Evolutionary conservation across 1,140 invertebrate species (phyloP), one percentile per base, ranked within the genome.

Genomic region (Cydia pomonella): DNA sequence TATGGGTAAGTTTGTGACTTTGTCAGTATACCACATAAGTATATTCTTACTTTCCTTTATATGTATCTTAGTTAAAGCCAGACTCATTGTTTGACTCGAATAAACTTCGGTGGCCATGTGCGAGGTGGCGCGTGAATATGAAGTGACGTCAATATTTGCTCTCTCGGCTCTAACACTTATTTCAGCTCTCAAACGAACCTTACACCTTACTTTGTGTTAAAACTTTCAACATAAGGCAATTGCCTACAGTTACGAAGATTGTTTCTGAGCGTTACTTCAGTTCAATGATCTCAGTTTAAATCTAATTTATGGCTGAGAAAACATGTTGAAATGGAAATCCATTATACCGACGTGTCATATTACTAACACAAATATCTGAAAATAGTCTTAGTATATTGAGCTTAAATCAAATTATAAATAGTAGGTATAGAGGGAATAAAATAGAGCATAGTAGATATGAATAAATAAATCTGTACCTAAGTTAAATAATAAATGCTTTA

Each of bases 121-220:
- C 27, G 16, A 64, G 25, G 63, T n/a, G 12, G 63, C 63, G 25
- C 25, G 23, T 29, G 25, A 64, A 64, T 25, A 64, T 64, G 25
- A 64, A 64, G 16, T 64, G 63, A 64, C 63, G 63, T 64, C 63
- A 64, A 64, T 64, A 64, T 64, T 64, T 64, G 63, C 63, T n/a
- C 13, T 29, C 25, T n/a, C 63, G 9, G 21, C 50, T 53, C 50
- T 59, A 59, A 59, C 53, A 59, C 53, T 59, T 59, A 23, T 59
- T 59, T 59, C 21, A 59, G 53, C 53, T 23, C 53, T 59, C 23
- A 59, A 59, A 59, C 53, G 53, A 59, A 59, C 53, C 21, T 59
- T 23, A 59, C 53, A 23, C 53, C 53, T 59, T 59, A 23, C 53
- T 23, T 23, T 59, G 21, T 23, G 53, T 59, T 21, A 23, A n/a